phyloP scores from a whole-genome alignment of 1,140 invertebrate species.

The Pachyrhynchus sulphureomaculatus region DNA sequence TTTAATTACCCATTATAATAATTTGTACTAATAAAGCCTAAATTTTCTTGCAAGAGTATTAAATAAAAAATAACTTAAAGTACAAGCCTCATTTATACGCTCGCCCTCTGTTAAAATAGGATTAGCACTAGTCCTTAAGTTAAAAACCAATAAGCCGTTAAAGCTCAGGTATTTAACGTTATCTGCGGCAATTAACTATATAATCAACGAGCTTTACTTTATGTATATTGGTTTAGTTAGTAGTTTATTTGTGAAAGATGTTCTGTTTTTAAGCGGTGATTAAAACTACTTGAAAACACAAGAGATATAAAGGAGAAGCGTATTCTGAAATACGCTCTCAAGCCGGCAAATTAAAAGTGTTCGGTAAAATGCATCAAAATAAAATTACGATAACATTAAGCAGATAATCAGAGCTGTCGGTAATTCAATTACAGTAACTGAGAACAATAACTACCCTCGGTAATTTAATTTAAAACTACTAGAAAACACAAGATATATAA shows the following conservation, averaged over 20 bases:
- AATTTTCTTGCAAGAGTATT: too few species aligned
- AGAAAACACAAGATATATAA: too few species aligned
- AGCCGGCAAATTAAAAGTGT: not conserved
- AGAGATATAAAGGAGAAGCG: not conserved
- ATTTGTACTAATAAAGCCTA: too few species aligned
- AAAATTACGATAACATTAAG: too few species aligned
- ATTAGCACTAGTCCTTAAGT: conserved; percentile 14
- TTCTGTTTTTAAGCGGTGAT: conserved; percentile 2
- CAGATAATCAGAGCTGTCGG: too few species aligned
- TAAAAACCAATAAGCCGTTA: conserved; percentile 17
- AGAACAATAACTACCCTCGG: too few species aligned
- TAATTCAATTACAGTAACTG: too few species aligned
- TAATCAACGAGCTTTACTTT: conserved; percentile 1
- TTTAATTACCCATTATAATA: too few species aligned
- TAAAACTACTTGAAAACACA: not conserved
- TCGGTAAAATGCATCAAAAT: too few species aligned
- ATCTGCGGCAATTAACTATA: conserved; percentile 15
- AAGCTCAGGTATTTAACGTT: conserved; percentile 7
- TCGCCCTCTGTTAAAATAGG: not conserved
- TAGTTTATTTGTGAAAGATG: conserved; percentile 7
- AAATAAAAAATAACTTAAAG: too few species aligned
- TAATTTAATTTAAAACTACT: too few species aligned
- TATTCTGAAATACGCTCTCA: not conserved
- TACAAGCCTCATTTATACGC: not conserved
- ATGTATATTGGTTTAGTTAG: conserved; percentile 19